phyloP scores from a whole-genome alignment of 1,140 invertebrate genomes.

The Holotrichia oblita region DNA sequence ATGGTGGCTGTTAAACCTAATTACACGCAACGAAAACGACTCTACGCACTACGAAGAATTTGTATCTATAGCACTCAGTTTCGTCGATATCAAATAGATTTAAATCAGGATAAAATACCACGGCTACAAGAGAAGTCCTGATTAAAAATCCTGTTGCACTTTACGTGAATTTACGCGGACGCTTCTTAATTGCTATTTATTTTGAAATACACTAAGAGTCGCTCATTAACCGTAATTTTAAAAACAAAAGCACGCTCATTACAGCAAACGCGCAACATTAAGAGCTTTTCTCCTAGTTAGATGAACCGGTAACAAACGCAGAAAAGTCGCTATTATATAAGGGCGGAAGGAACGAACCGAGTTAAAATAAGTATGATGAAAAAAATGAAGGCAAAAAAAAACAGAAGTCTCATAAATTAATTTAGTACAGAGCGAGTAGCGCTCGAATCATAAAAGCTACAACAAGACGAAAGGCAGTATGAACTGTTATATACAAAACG shows the following conservation, averaged over 20 bases:
- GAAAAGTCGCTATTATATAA: no score
- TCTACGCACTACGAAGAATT: no score
- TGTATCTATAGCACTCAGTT: no score
- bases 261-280: conserved; percentile 8
- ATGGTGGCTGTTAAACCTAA: not conserved
- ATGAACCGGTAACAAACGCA: not conserved
- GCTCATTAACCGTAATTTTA: conserved; percentile 23
- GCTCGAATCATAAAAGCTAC: conserved; percentile 7
- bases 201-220: conserved; percentile 26
- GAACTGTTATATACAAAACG: conserved; percentile 21
- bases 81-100: no score
- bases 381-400: not conserved
- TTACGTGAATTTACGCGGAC: conserved; percentile 16
- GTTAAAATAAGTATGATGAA: not conserved
- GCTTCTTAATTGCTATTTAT: conserved; percentile 23
- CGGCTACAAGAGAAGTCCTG: not conserved
- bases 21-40: conserved; percentile 15
- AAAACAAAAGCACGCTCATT: conserved; percentile 28
- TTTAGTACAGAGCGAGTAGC: not conserved
- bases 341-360: not conserved
- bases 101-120: no score
- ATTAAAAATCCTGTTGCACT: not conserved
- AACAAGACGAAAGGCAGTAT: not conserved
- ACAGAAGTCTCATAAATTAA: conserved; percentile 16
- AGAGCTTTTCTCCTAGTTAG: not conserved